Evolutionary conservation across 2,888 invertebrate species (phyloP), one percentile per base, ranked within the genome.

Genomic region (Hirudinaria manillensis): DNA sequence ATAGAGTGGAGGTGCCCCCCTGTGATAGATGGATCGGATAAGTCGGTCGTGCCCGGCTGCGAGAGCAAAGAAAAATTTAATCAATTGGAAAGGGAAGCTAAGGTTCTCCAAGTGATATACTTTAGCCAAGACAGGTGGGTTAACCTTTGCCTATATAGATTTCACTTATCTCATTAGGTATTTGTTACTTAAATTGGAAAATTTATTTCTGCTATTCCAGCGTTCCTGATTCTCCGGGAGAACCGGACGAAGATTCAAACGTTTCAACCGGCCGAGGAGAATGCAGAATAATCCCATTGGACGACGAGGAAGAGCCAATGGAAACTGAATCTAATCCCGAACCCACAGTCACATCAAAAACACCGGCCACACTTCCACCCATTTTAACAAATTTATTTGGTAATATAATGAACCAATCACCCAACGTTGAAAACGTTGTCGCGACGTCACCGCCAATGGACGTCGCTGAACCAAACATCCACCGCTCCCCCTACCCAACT

Each of bases 51-150:
- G 89, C 84, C 78, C 16, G 84, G 85, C 0, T 81, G 81, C 51
- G 91, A 91, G 82, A 94, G 94, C 83, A 89, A 90, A 82, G 94
- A 96, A 87, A 92, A 91, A 83, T 90, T 90, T 75, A 90, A 93
- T 73, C 95, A 96, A 85, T 91, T 91, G 78, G 90, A 92, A 72
- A 88, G 95, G 29, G 94, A 95, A 85, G 91, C 91, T 82, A 90
- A 90, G 53, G 92, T 93, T 3, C 87, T 94, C 34, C 84, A 84
- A 78, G 84, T 83, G 24, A 78, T 86, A n/a, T 86, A 83, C 81
- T 86, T 86, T 80, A 81, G 82, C 78, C 84, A 84, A 77, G 67
- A 75, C 27, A 78, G 75, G 78, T 78, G 74, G 68, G 79, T 77
- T 27, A 10, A 16, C n/a, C 55, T 7, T 19, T 68, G 3, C n/a